Conservation (phyloP, 2,113 vertebrate genomes). For the Beaufortia kweichowensis region DNA sequence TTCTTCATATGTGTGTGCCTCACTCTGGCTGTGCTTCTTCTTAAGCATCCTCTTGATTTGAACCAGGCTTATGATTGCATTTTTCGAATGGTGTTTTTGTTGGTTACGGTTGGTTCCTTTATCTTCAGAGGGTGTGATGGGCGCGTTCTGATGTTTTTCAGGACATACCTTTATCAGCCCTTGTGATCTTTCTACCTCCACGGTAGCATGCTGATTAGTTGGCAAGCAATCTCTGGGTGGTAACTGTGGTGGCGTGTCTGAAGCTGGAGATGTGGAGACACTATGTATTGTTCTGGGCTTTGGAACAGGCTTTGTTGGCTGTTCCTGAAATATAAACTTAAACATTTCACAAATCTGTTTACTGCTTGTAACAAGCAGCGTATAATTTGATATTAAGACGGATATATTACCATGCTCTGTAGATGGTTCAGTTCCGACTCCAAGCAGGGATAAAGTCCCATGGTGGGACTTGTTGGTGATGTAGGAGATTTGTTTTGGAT, state of each 20-base stretch:
- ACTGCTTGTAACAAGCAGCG: too few relatives aligned
- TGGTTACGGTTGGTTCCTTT: conserved; percentile 14
- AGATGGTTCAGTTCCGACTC: conserved; percentile 38
- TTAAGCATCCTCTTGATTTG: conserved; percentile 67
- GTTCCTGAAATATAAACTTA: conserved; percentile 39
- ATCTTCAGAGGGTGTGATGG: neutral
- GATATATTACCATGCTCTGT: conserved; percentile 50
- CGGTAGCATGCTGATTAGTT: conserved; percentile 29
- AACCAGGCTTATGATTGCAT: conserved; percentile 53
- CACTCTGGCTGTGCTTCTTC: conserved; percentile 47
- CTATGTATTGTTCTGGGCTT: conserved; percentile 4
- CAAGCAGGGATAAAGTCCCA: conserved; percentile 64
- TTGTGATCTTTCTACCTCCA: conserved; percentile 14
- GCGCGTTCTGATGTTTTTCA: conserved; percentile 6
- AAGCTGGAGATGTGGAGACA: neutral
- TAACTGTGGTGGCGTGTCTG: conserved; percentile 56
- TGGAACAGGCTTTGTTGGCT: conserved; percentile 9
- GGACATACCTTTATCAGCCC: neutral
- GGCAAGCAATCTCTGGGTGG: conserved; percentile 42
- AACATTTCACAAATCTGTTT: too few relatives aligned
- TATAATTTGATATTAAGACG: neutral
- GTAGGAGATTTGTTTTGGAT: neutral
- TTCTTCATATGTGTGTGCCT: conserved; percentile 52
- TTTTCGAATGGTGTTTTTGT: conserved; percentile 51
- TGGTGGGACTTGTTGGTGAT: neutral